Base-by-base conservation (phyloP, 1,140 invertebrate species). In the Drosophila santomea region DNA sequence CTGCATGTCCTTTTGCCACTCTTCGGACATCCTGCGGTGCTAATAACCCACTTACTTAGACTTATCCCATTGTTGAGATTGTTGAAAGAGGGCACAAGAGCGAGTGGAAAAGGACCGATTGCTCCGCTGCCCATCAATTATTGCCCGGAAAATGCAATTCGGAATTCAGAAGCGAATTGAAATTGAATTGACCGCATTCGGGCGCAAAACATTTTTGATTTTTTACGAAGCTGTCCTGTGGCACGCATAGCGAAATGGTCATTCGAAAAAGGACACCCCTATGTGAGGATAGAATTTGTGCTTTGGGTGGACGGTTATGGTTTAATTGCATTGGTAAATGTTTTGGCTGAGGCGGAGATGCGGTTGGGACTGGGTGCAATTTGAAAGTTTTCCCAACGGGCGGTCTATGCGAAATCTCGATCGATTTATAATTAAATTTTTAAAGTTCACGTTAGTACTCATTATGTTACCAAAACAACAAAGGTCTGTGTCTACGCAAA, bases 1-100 rank as follows among this genome's bases (percentile, higher is more conserved):
- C 58, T 57, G 60, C 57, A 56, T 71, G 67, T 71, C 64, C 68
- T 71, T 72, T 50, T 32, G 68, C 66, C 52, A 50, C 66, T 71
- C 66, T 71, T 69, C 57, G 62, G 80, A 51, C 64, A 71, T 88
- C 84, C 84, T 89, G 84, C 80, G 77, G 84, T 66, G 84, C 77
- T 88, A 88, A 88, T 88, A 88, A 89, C 84, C 84, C 80, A 88
- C 84, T 89, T 88, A 88, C 84, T 88, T 89, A 88, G 82, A 89
- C 84, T 89, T 88, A 88, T 89, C 84, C 84, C 69, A 71, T 89
- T 88, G 84, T 88, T 71, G 64, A 45, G 44, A 45, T 89, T 88
- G 84, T 88, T 71, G 64, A 45, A 47, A 45, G 32, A 45, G 32
- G 14, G 59, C 50, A 25, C 36, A 25, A 11, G 20, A 35, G 56